phyloP scores from a whole-genome alignment of 2,797 vertebrate genomes.

The Mormyrops attenuatus region DNA sequence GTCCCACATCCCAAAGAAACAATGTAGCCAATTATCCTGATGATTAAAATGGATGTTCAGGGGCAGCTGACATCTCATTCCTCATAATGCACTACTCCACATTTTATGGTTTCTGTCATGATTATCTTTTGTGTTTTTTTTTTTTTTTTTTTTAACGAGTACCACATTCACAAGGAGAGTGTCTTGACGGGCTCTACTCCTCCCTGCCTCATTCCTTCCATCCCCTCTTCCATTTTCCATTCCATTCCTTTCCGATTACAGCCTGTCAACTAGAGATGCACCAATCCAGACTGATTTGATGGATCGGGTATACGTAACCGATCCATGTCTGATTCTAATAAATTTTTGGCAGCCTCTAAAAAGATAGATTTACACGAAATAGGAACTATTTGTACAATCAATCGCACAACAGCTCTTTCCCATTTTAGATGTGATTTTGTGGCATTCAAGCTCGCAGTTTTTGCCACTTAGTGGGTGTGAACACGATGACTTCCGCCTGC shows the following conservation, averaged over 20 bases:
- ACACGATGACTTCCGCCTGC: not conserved
- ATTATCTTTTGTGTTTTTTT: not conserved
- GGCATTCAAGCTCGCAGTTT: not conserved
- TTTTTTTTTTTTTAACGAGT: not conserved
- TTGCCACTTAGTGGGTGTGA: not conserved
- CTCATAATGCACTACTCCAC: not conserved
- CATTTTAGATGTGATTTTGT: not conserved
- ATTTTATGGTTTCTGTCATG: not conserved
- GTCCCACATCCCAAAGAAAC: not conserved
- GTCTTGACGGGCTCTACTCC: not conserved
- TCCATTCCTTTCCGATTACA: not conserved
- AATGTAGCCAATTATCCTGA: not conserved
- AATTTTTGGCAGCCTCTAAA: not conserved
- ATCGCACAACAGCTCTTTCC: not conserved
- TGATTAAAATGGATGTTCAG: not conserved
- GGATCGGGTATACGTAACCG: not conserved
- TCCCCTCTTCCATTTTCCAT: not conserved
- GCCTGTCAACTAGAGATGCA: not conserved
- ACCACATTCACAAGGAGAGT: not conserved
- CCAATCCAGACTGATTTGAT: not conserved
- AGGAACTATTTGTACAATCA: not conserved
- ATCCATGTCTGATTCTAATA: not conserved
- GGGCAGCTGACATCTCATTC: not conserved
- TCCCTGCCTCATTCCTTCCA: not conserved
- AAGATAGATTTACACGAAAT: not conserved